A percentile compares a stretch with the other conserved stretches of the same genome.
These are phyloP conservation scores for Australoheros scitulus DNA, from an alignment of 2,113 vertebrate species.

Conservation along the genomic window DNA sequence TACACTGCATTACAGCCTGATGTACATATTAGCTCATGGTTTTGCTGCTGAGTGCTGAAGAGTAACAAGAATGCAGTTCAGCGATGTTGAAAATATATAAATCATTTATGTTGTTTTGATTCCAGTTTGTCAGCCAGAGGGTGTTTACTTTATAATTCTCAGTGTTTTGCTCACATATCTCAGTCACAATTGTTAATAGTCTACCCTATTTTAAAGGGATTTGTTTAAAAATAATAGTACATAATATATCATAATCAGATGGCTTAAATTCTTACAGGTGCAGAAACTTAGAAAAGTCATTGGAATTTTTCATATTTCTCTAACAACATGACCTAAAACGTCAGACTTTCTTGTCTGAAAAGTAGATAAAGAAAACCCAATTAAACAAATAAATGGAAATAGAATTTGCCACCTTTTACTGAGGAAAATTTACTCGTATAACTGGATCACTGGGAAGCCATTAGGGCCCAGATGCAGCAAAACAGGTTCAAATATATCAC, in stretches of 20 bases:
- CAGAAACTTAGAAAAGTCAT: neutral
- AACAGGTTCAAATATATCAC: neutral
- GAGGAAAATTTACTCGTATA: neutral
- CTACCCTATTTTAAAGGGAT: neutral
- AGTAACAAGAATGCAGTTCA: neutral
- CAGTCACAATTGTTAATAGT: neutral
- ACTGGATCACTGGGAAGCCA: neutral
- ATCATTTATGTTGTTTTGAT: neutral
- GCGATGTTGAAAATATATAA: neutral
- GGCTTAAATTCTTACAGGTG: neutral
- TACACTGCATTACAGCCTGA: neutral
- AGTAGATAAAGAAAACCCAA: neutral
- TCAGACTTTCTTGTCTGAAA: neutral
- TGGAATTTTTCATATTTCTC: neutral
- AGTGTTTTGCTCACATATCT: conserved; percentile 2
- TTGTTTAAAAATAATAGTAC: neutral
- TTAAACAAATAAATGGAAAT: neutral
- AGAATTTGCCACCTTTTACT: neutral
- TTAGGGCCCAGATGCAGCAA: neutral
- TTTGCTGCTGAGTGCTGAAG: neutral
- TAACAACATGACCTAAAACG: neutral
- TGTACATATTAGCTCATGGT: accelerated
- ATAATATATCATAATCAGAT: neutral
- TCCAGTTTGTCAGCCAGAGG: neutral
- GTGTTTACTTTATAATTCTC: neutral